Evolutionary conservation across 1,140 invertebrate species (phyloP), one percentile per base, ranked within the genome.

Genomic region (Apis dorsata): DNA sequence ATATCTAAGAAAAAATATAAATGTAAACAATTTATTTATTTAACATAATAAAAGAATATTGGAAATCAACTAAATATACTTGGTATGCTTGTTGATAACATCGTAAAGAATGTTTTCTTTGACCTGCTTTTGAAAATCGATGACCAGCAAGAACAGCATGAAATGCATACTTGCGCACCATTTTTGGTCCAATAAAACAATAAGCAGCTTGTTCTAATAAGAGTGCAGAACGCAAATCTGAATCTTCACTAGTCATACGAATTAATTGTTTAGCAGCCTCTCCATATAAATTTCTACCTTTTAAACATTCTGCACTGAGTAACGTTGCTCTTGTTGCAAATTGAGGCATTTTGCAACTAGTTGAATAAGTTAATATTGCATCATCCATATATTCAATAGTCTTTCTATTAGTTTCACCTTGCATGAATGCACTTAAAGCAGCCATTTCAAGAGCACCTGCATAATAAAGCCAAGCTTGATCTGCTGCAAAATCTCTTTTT

Each of bases 361-460:
- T 98, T 21, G 98, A 94, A 93, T 99, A 99, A 65, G 97, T 98
- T 1, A 96, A 95, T 89, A 99, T 98, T 71, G 98, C 98, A 89
- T 98, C 97, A 89, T 99, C 98, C 96, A 99, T 97, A 90, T 99
- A 99, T 85, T 98, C 97, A 86, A 96, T 96, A 0, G 96, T 97
- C 91, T 98, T 98, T 53, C 95, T 93, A 75, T 95, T 96, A 1
- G 96, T 94, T 86, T 97, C 97, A 66, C 97, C 97, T 84, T 97
- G 96, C 97, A 99, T 98, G 90, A 98, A 99, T 2, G 98, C 97
- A 82, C 98, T 97, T 1, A 99, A 92, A 5, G 98, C 97, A 10
- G 98, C 98, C 98, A 99, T 99, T 95, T 99, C 98, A 65, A 99
- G 93, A 28, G 98, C 98, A 19, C 98, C 98, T 15, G 99, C 98